phyloP scores from a whole-genome alignment of 1,140 invertebrate species.

The Holcopasites calliopsidis region DNA sequence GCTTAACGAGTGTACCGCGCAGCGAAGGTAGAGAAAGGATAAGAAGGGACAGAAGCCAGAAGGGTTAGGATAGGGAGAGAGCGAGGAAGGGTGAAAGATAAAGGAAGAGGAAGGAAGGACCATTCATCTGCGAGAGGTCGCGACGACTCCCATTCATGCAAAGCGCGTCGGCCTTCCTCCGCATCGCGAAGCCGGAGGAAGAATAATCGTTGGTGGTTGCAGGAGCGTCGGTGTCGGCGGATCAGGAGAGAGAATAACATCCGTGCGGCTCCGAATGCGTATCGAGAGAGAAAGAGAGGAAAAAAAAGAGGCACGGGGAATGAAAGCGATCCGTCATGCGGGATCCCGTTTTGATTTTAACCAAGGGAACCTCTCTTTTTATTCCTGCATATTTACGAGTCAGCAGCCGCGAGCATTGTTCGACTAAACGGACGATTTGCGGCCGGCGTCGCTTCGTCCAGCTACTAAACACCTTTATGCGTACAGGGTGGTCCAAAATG shows the following conservation, averaged over 20 bases:
- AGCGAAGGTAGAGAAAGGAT: background rate
- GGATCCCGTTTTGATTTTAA: slow-evolving; percentile 29
- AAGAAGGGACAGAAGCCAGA: no score
- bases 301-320: slow-evolving; percentile 44
- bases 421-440: background rate
- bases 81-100: no score
- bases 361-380: background rate
- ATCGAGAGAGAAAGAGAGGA: no score
- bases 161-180: slow-evolving; percentile 49
- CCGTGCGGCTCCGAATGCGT: slow-evolving; percentile 47
- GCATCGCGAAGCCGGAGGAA: slow-evolving; percentile 41
- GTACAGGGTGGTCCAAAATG: no score
- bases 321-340: slow-evolving; percentile 59
- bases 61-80: no score
- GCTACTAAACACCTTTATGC: background rate
- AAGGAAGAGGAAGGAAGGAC: background rate
- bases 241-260: slow-evolving; percentile 28
- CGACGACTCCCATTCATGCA: slow-evolving; percentile 55
- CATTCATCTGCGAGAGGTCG: slow-evolving; percentile 48
- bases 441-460: background rate
- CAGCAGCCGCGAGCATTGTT: background rate
- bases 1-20: no score
- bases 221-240: slow-evolving; percentile 11
- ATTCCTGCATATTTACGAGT: background rate
- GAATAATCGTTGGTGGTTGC: slow-evolving; percentile 57